Evolutionary conservation across 2,888 invertebrate genomes (phyloP).

Genomic region (Ligdia adustata): DNA sequence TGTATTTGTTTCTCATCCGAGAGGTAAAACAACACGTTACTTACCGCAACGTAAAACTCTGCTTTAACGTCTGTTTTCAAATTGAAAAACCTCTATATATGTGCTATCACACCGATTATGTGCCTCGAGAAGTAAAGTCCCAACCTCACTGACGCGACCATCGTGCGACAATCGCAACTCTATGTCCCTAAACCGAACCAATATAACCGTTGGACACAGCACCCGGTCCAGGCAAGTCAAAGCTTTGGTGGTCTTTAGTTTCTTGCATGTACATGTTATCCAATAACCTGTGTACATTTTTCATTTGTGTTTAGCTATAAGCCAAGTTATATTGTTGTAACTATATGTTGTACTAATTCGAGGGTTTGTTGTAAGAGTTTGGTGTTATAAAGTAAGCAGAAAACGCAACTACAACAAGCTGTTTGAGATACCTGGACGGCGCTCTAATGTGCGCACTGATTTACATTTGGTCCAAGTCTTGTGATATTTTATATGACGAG

Average conservation of each 20-base stretch:
- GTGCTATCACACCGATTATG: conserved; percentile 3
- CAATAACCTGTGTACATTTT: conserved; percentile 52
- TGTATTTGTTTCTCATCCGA: too few relatives aligned
- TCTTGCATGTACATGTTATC: conserved; percentile 61
- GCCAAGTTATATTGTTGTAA: conserved; percentile 39
- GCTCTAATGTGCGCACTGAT: conserved; percentile 70
- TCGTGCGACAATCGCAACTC: too few relatives aligned
- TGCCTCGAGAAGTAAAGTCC: conserved; percentile 11
- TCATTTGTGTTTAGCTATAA: conserved; percentile 45
- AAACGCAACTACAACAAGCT: conserved; percentile 83
- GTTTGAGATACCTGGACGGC: conserved; percentile 63
- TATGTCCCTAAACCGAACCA: too few relatives aligned
- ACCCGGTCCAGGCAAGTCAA: conserved; percentile 35
- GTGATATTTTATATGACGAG: too few relatives aligned
- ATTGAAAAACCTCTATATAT: too few relatives aligned
- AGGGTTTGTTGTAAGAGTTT: conserved; percentile 49
- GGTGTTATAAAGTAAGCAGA: conserved; percentile 62
- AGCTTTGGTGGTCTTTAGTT: conserved; percentile 42
- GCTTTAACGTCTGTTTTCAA: too few relatives aligned
- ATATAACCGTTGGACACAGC: conserved; percentile 7
- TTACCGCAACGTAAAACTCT: too few relatives aligned
- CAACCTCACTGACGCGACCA: too few relatives aligned
- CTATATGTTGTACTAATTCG: conserved; percentile 48
- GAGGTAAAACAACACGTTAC: too few relatives aligned
- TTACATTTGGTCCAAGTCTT: conserved; percentile 78